A percentile compares a stretch with the other conserved stretches of the same genome.
Evolutionary conservation across 2,113 vertebrate genomes (phyloP).

Genomic region (Felis chaus): DNA sequence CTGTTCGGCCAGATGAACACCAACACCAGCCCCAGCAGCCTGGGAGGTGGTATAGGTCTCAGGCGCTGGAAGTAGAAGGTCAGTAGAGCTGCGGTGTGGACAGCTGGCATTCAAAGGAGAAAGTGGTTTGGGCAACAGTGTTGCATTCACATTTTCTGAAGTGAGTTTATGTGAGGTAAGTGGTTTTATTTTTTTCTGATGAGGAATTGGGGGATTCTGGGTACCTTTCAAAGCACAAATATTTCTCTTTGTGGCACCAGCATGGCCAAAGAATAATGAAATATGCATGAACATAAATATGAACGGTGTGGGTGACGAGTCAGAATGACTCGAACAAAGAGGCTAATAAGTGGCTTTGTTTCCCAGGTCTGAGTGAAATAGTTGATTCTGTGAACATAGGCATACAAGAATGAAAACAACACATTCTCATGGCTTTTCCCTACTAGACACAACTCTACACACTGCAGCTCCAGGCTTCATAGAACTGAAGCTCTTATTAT

Average conservation of each 20-base stretch:
- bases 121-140: constrained; percentile 31
- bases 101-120: neutral
- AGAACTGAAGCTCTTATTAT: neutral
- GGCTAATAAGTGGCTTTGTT: neutral
- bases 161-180: constrained; percentile 46
- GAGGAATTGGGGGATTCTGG: constrained; percentile 15
- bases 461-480: neutral
- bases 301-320: neutral
- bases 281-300: constrained; percentile 50
- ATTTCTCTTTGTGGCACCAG: constrained; percentile 39
- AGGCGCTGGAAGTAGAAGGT: neutral
- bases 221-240: constrained; percentile 44
- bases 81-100: neutral
- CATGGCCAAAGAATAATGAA: constrained; percentile 52
- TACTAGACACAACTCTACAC: neutral
- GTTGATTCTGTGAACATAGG: neutral
- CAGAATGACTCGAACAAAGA: neutral
- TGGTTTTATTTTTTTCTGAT: constrained; percentile 59
- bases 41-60: neutral
- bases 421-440: neutral
- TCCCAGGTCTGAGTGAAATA: neutral
- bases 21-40: no score
- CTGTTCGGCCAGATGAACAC: neutral
- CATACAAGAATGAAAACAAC: neutral
- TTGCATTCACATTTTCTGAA: constrained; percentile 54